Evolutionary conservation across 2,888 invertebrate species (phyloP).

Genomic region (Lepidonotus clava): DNA sequence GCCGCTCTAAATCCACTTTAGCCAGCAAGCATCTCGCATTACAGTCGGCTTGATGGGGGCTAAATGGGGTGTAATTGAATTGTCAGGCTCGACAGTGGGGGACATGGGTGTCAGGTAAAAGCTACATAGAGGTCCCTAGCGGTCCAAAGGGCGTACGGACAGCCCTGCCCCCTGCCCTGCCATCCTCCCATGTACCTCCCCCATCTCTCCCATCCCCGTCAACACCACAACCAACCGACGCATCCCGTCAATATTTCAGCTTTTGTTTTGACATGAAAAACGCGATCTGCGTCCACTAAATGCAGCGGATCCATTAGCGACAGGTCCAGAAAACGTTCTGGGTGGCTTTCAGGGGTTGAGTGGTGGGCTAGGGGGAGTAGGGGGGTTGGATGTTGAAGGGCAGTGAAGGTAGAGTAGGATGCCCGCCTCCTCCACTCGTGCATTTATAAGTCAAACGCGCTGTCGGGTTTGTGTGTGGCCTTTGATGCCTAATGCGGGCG

Average conservation of each 20-base stretch:
- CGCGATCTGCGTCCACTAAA: background rate
- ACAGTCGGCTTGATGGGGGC: background rate
- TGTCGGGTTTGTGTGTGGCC: too few relatives aligned
- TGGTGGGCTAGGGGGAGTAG: background rate
- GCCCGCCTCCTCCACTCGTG: too few relatives aligned
- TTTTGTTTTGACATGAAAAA: background rate
- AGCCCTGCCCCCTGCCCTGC: background rate
- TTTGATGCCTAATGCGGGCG: background rate
- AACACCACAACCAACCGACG: background rate
- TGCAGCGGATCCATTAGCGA: background rate
- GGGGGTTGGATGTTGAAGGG: background rate
- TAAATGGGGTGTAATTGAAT: conserved; percentile 49
- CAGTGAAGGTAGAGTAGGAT: background rate
- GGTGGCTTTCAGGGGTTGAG: background rate
- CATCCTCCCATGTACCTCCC: background rate
- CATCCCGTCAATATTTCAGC: background rate
- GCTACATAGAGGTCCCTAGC: background rate
- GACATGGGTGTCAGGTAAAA: conserved; percentile 28
- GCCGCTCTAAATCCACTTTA: conserved; percentile 15
- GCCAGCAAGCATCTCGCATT: background rate
- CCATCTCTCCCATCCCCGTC: background rate
- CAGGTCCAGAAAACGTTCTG: background rate
- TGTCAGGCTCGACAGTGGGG: background rate
- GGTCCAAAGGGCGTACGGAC: background rate
- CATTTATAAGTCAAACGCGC: too few relatives aligned